Conservation (phyloP, 2,113 vertebrate genomes). For the Dromaius novaehollandiae region DNA sequence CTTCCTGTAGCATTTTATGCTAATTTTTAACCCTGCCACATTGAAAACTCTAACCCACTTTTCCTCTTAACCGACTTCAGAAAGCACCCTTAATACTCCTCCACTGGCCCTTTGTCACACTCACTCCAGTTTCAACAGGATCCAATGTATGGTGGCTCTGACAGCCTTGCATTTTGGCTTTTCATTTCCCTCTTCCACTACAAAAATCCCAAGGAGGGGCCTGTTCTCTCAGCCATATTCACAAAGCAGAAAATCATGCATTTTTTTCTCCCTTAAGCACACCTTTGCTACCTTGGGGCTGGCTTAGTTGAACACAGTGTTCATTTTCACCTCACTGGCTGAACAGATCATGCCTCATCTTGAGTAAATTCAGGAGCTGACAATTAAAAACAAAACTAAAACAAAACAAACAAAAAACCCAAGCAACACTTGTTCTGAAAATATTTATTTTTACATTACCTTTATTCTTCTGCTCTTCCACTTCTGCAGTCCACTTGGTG, state of each 20-base stretch:
- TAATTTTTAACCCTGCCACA: not conserved
- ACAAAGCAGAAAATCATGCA: not conserved
- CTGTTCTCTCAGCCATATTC: not conserved
- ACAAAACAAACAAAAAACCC: not conserved
- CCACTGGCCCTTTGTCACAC: not conserved
- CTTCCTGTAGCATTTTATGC: not conserved
- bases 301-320: not conserved
- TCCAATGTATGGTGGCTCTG: not conserved
- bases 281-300: not conserved
- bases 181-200: not conserved
- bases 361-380: not conserved
- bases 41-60: not conserved
- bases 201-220: not conserved
- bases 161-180: not conserved
- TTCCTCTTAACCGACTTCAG: not conserved
- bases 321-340: not conserved
- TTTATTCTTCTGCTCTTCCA: constrained; percentile 78
- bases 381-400: not conserved
- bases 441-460: constrained; percentile 51
- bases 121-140: not conserved
- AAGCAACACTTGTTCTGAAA: not conserved
- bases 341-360: not conserved
- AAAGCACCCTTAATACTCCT: not conserved
- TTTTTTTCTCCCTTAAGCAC: not conserved
- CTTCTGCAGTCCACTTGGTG: constrained; percentile 70